Evolutionary conservation across 2,888 invertebrate species (phyloP).

Genomic region (Aricia artaxerxes): DNA sequence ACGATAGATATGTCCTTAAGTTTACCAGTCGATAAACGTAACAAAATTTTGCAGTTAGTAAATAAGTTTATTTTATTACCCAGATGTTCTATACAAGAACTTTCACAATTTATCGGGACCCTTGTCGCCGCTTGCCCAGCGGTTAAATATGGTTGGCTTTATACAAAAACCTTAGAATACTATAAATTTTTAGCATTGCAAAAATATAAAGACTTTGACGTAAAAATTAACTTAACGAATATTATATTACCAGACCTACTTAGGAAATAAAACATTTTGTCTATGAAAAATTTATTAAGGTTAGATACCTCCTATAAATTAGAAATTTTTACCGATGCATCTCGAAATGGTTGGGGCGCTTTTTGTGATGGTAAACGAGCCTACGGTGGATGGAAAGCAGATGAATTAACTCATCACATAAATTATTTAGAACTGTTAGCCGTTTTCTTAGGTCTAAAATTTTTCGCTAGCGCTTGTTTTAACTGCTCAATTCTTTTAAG

Average conservation of each 20-base stretch:
- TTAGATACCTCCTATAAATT: constrained; percentile 10
- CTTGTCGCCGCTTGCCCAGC: constrained; percentile 42
- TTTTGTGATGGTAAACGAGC: constrained; percentile 33
- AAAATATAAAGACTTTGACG: constrained; percentile 22
- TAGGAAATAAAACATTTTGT: constrained; percentile 32
- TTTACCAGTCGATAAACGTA: constrained; percentile 34
- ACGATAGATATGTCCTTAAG: constrained; percentile 18
- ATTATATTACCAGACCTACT: constrained; percentile 28
- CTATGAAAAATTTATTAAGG: background rate
- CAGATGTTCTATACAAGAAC: constrained; percentile 36
- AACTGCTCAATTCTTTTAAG: constrained; percentile 7
- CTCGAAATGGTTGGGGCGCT: constrained; percentile 38
- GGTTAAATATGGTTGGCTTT: constrained; percentile 38
- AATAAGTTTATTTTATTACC: constrained; percentile 26
- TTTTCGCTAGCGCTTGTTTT: background rate
- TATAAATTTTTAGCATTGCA: constrained; percentile 32
- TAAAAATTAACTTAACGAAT: constrained; percentile 30
- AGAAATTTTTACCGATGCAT: constrained; percentile 39
- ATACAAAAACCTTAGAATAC: constrained; percentile 38
- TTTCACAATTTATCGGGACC: constrained; percentile 38
- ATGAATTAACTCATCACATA: background rate
- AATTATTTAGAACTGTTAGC: constrained; percentile 8
- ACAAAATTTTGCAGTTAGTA: constrained; percentile 24
- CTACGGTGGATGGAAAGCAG: constrained; percentile 34
- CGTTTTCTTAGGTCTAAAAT: constrained; percentile 10